A percentile compares a stretch with the other conserved stretches of the same genome.
phyloP scores from a whole-genome alignment of 2,888 invertebrate genomes.

The Cactoblastis cactorum region DNA sequence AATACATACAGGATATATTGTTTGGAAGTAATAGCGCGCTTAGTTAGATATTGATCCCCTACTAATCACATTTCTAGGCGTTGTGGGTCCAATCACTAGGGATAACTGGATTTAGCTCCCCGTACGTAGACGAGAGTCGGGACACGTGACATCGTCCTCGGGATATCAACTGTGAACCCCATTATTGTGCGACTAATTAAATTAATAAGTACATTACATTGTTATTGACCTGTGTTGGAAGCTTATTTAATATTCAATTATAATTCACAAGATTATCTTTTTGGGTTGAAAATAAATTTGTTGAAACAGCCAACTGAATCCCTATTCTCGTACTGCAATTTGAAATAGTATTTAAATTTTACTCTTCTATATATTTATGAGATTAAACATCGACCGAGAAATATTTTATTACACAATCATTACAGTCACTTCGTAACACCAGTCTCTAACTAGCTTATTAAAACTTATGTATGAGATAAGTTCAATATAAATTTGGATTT shows the following conservation, averaged over 20 bases:
- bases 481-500: neutral
- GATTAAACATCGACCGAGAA: no score
- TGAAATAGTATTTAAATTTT: no score
- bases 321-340: no score
- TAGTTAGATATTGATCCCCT: conserved; percentile 48
- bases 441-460: no score
- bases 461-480: neutral
- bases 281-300: no score
- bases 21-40: conserved; percentile 34
- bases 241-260: neutral
- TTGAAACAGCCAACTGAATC: no score
- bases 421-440: no score
- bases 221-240: conserved; percentile 5
- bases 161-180: conserved; percentile 46
- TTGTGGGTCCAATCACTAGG: conserved; percentile 62
- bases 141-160: conserved; percentile 47
- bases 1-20: conserved; percentile 29
- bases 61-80: conserved; percentile 61
- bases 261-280: neutral
- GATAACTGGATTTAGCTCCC: conserved; percentile 61
- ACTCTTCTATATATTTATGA: no score
- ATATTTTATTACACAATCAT: no score
- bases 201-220: conserved; percentile 28
- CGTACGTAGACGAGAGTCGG: conserved; percentile 40
- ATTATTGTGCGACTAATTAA: conserved; percentile 48